Percentiles rank a stretch among this genome's conserved stretches.
phyloP scores from a whole-genome alignment of 2,888 invertebrate species.

The Eupithecia inturbata region DNA sequence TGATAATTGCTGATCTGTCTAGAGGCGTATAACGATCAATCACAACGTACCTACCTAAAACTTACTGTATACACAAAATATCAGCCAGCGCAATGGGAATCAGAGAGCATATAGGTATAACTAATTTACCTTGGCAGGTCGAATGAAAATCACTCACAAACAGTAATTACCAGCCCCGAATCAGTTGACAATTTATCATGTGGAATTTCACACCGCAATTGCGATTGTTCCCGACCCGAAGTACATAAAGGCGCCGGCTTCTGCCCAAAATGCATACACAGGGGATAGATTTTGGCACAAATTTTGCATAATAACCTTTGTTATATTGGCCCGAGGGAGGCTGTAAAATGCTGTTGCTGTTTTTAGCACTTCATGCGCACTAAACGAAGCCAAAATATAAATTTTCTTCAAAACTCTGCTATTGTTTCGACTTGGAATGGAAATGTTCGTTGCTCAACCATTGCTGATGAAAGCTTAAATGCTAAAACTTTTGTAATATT shows the following conservation, averaged over 20 bases:
- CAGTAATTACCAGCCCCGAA: conserved; percentile 64
- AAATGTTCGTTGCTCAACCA: conserved; percentile 25
- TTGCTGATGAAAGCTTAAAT: conserved; percentile 20
- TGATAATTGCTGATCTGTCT: background rate
- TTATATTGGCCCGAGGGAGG: conserved; percentile 60
- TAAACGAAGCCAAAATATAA: conserved; percentile 47
- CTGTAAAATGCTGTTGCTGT: conserved; percentile 51
- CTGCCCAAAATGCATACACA: conserved; percentile 64
- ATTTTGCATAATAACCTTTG: conserved; percentile 74
- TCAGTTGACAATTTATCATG: conserved; percentile 68
- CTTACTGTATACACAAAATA: background rate
- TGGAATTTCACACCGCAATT: conserved; percentile 62
- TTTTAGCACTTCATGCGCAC: conserved; percentile 45
- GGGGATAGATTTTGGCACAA: conserved; percentile 70
- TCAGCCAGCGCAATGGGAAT: background rate
- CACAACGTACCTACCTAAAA: background rate
- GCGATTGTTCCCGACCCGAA: conserved; percentile 63
- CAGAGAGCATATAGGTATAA: background rate
- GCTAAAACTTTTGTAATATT: background rate
- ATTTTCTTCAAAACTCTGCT: conserved; percentile 38
- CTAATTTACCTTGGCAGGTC: background rate
- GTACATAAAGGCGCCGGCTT: conserved; percentile 67
- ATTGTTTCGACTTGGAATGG: conserved; percentile 29
- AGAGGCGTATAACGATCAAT: background rate
- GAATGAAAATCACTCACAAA: conserved; percentile 54